These are phyloP conservation scores for Nematostella vectensis DNA, from an alignment of 92 coral and sea anemone species.

Conservation along the genomic window DNA sequence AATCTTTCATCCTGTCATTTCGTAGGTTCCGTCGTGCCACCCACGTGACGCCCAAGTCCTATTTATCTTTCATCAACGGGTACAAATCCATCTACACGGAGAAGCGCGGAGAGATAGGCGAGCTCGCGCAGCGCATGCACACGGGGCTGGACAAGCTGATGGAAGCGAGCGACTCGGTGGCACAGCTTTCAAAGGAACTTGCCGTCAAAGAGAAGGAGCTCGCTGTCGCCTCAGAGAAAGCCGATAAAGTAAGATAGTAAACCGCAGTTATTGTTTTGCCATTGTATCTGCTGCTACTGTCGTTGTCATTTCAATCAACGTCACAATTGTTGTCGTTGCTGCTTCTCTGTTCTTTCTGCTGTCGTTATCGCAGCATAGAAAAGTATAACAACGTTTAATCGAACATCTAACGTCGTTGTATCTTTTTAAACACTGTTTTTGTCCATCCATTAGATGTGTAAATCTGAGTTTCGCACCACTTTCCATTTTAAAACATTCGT, in stretches of 20 bases:
- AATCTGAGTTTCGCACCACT: too few species aligned
- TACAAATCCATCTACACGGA: slow-evolving; percentile 78
- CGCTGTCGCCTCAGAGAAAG: slow-evolving; percentile 91
- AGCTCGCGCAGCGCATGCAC: slow-evolving; percentile 84
- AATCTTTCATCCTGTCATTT: too few species aligned
- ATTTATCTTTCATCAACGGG: slow-evolving; percentile 88
- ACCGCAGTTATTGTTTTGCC: not conserved
- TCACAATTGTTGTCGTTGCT: too few species aligned
- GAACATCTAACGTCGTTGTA: too few species aligned
- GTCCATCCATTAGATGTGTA: too few species aligned
- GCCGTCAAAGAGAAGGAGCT: slow-evolving; percentile 96
- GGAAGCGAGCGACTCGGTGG: slow-evolving; percentile 97
- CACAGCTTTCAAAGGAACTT: slow-evolving; percentile 79
- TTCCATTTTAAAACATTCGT: too few species aligned
- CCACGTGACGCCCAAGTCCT: slow-evolving; percentile 96
- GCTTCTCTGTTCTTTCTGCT: too few species aligned
- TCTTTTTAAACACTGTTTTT: too few species aligned
- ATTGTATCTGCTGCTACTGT: too few species aligned
- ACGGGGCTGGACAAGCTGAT: slow-evolving; percentile 92
- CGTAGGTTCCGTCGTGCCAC: slow-evolving; percentile 92
- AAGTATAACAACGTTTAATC: too few species aligned
- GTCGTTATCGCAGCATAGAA: too few species aligned
- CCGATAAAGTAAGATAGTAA: slow-evolving; percentile 53
- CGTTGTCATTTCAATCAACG: too few species aligned
- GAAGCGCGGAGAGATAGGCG: slow-evolving; percentile 78